Percentiles rank a stretch among this genome's conserved stretches.
phyloP scores from a whole-genome alignment of 2,797 vertebrate species.

The Clarias pachynema region DNA sequence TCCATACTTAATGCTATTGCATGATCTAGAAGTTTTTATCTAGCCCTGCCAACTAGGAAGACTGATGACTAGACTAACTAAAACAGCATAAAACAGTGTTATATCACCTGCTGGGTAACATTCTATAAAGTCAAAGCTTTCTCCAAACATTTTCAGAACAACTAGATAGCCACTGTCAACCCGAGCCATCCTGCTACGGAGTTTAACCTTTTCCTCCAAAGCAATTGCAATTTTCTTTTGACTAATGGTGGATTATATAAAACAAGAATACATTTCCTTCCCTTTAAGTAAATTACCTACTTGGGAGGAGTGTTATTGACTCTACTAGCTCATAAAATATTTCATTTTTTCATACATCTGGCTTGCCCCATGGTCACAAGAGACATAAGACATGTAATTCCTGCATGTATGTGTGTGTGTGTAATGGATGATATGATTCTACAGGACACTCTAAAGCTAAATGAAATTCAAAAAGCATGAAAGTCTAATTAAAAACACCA shows the following conservation, averaged over 20 bases:
- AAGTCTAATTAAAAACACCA: not conserved
- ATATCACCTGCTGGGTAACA: not conserved
- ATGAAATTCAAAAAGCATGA: not conserved
- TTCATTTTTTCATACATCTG: not conserved
- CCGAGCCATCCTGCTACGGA: not conserved
- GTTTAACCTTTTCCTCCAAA: not conserved
- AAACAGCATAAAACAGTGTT: not conserved
- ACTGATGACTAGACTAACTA: not conserved
- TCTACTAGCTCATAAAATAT: not conserved
- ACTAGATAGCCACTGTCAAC: not conserved
- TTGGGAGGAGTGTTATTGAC: not conserved
- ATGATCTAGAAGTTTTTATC: too few species aligned
- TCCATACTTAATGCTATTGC: too few species aligned
- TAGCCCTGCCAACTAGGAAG: too few species aligned
- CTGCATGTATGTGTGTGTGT: not conserved
- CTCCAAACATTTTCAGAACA: not conserved
- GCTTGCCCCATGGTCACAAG: not conserved
- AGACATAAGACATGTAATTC: not conserved
- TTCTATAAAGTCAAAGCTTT: not conserved
- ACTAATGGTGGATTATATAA: not conserved
- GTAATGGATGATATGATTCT: not conserved
- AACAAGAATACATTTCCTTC: too few species aligned
- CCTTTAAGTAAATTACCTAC: not conserved
- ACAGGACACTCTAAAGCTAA: not conserved
- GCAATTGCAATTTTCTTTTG: not conserved